Evolutionary conservation across 2,888 invertebrate species (phyloP).

Genomic region (Zootermopsis nevadensis): DNA sequence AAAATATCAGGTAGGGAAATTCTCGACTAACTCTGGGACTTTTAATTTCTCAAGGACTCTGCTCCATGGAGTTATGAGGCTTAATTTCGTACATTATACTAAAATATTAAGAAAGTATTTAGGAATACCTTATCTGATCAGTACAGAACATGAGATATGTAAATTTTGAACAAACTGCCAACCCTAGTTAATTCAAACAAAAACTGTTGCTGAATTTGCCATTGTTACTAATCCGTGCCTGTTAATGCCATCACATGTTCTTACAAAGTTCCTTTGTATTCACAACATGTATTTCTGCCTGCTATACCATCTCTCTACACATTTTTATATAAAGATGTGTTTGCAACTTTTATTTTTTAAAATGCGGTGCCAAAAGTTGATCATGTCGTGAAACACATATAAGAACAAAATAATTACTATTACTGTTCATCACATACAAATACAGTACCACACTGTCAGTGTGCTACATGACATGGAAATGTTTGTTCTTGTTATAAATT

Average conservation of each 20-base stretch:
- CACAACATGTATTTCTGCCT: not conserved
- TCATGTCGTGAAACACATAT: not conserved
- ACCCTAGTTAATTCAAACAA: not conserved
- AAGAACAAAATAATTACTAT: no score
- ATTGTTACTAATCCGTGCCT: not conserved
- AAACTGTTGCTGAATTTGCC: not conserved
- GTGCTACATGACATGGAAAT: slow-evolving; percentile 1
- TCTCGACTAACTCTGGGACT: no score
- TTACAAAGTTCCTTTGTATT: not conserved
- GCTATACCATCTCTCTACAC: not conserved
- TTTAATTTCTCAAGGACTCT: no score
- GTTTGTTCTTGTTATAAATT: slow-evolving; percentile 49
- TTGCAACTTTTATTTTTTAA: not conserved
- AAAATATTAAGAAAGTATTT: no score
- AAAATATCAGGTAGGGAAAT: no score
- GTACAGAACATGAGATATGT: not conserved
- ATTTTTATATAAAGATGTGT: not conserved
- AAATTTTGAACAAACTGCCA: not conserved
- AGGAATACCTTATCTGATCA: not conserved
- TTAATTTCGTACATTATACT: no score
- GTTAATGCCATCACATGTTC: not conserved
- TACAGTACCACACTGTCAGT: slow-evolving; percentile 18
- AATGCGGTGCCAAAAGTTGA: slow-evolving; percentile 7
- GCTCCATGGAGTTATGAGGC: no score
- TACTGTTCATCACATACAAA: not conserved